These are phyloP conservation scores for Pelochelys cantorii DNA, from an alignment of 2,797 vertebrate species.

Conservation along the genomic window DNA sequence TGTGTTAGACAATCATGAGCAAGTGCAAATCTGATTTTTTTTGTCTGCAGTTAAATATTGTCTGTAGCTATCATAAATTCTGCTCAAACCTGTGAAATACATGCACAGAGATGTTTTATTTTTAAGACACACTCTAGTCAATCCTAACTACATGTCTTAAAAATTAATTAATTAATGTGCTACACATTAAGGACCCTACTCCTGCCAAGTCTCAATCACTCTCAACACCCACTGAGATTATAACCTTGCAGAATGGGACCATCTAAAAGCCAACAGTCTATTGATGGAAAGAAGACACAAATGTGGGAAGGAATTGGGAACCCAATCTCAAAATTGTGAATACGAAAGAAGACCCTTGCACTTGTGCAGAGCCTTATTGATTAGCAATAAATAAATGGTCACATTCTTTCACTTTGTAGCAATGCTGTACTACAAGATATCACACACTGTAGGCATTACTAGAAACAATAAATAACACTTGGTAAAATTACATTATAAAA, in stretches of 20 bases:
- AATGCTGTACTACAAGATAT: neutral
- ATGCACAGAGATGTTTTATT: neutral
- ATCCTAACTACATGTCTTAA: neutral
- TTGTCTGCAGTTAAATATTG: neutral
- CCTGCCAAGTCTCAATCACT: neutral
- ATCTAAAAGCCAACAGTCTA: neutral
- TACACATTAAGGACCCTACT: neutral
- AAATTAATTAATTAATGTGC: neutral
- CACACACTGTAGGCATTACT: neutral
- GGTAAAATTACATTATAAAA: neutral
- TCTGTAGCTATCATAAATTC: neutral
- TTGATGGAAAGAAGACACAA: neutral
- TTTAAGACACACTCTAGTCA: neutral
- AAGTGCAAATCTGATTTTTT: neutral
- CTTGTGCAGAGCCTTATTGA: neutral
- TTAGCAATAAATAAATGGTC: neutral
- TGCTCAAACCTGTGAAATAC: neutral
- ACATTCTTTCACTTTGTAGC: neutral
- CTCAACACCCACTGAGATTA: neutral
- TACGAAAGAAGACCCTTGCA: neutral
- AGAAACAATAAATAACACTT: neutral
- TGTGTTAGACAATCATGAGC: neutral
- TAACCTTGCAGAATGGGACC: neutral
- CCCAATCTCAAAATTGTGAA: neutral
- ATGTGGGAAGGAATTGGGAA: neutral